Base-by-base conservation (phyloP, 2,797 vertebrate species). In the Onychomys torridus region DNA sequence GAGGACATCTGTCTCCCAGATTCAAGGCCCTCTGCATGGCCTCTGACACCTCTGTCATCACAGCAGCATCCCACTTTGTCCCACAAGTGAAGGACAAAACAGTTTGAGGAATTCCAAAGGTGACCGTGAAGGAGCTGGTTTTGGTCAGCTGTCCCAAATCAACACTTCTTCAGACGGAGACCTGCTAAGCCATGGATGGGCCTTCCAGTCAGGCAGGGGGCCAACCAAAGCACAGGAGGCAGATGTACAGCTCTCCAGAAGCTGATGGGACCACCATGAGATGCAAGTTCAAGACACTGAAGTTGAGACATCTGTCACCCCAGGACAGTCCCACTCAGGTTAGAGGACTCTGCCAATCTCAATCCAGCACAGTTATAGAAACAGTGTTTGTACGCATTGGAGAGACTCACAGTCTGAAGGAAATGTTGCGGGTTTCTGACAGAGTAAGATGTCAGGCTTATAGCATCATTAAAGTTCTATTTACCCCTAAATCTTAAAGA, bases 391-490 rank as follows among this genome's bases (percentile, higher is more conserved):
- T 81, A 52, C 27, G 34, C 59, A 85, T 9, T 79, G n/a, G 43
- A 76, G 92, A 79, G 52, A 61, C 52, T 14, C 40, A 63, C 4
- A 59, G 84, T 85, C 49, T 61, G 79, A 84, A 61, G 34, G 11
- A 94, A 94, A 71, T 46, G 27, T 61, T 52, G 52, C 40, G 86
- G 83, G 75, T 57, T 96, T 82, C 85, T 71, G 34, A 84, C n/a
- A 46, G 57, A 87, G 75, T 76, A 52, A 71, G 79, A 34, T 40
- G 17, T 65, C 49, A 34, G 43, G 25, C 1, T 82, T 65, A 67
- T 1, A n/a, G 71, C 43, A 40, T 32, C 40, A 43, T 17, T 52
- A 29, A 46, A 61, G 65, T 65, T 84, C 11, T 88, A 71, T 79
- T 93, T 86, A 49, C 55, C 32, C 46, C n/a, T 69, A 75, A 55